These are phyloP conservation scores for Vanessa tameamea DNA, from an alignment of 1,140 invertebrate genomes.

Conservation along the genomic window DNA sequence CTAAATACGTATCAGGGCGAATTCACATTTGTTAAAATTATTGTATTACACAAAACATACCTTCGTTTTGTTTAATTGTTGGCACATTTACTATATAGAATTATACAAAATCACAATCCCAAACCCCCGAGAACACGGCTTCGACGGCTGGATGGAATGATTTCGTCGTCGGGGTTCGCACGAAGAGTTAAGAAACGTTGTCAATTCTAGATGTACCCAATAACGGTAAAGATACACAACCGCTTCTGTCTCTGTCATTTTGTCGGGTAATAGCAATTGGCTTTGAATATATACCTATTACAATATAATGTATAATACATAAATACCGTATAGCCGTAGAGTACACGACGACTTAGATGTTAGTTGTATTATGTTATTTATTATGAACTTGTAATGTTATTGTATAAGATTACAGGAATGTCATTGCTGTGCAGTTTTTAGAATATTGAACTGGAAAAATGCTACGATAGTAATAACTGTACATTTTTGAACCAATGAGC, in stretches of 20 bases:
- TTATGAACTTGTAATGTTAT: constrained; percentile 25
- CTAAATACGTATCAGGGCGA: constrained; percentile 64
- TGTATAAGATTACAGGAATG: constrained; percentile 10
- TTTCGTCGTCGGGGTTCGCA: constrained; percentile 80
- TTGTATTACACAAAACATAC: constrained; percentile 55
- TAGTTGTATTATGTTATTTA: constrained; percentile 29
- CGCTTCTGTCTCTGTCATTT: constrained; percentile 48
- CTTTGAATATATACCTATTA: constrained; percentile 53
- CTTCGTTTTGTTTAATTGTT: constrained; percentile 75
- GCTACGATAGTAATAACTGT: too few relatives aligned
- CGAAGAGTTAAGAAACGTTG: constrained; percentile 64
- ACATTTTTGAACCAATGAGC: not conserved
- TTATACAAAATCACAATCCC: constrained; percentile 77
- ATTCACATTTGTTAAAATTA: constrained; percentile 54
- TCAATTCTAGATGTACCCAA: constrained; percentile 55
- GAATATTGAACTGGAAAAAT: too few relatives aligned
- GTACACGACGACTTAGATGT: constrained; percentile 30
- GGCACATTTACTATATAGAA: constrained; percentile 74
- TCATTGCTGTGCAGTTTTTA: not conserved
- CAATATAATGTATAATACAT: constrained; percentile 55
- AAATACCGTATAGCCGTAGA: constrained; percentile 52
- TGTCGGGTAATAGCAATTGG: constrained; percentile 70
- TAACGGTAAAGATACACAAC: constrained; percentile 43
- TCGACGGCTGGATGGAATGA: constrained; percentile 80
- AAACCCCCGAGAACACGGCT: constrained; percentile 78